Conservation (phyloP, 2,888 invertebrate species). For the Drosophila suboccidentalis region DNA sequence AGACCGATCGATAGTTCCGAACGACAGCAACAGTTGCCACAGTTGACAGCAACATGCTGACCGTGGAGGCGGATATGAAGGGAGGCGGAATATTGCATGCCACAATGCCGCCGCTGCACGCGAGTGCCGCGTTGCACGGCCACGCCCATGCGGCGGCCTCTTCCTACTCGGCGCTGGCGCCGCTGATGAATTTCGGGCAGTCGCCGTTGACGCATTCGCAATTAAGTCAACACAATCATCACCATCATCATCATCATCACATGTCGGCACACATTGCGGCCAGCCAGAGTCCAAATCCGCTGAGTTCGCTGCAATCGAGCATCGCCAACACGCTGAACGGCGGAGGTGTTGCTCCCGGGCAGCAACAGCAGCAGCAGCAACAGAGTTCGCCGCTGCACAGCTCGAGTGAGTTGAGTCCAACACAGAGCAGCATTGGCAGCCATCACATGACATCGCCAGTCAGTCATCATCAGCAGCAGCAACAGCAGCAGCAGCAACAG, state of each 20-base stretch:
- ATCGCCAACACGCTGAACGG: conserved; percentile 83
- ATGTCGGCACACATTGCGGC: conserved; percentile 84
- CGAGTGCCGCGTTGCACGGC: conserved; percentile 87
- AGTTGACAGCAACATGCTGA: conserved; percentile 89
- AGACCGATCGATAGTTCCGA: neutral
- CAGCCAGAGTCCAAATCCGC: conserved; percentile 82
- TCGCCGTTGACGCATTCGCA: conserved; percentile 88
- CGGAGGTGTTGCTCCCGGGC: conserved; percentile 32
- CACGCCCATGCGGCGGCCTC: conserved; percentile 86
- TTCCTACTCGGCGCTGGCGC: conserved; percentile 91
- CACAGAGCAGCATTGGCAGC: conserved; percentile 84
- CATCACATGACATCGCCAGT: conserved; percentile 86
- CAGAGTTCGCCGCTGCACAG: conserved; percentile 84
- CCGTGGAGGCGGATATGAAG: conserved; percentile 96
- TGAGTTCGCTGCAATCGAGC: conserved; percentile 83
- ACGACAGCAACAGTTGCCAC: conserved; percentile 5
- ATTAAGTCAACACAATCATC: conserved; percentile 88
- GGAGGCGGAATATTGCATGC: conserved; percentile 93
- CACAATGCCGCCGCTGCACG: conserved; percentile 94
- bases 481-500: conserved; percentile 64
- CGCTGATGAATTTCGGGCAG: conserved; percentile 89
- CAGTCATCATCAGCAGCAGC: conserved; percentile 86
- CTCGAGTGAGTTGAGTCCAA: conserved; percentile 85
- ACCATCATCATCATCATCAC: conserved; percentile 87
- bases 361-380: conserved; percentile 72